Evolutionary conservation across 2,888 invertebrate species (phyloP), one percentile per base, ranked within the genome.

Genomic region (Parasteatoda lunata): DNA sequence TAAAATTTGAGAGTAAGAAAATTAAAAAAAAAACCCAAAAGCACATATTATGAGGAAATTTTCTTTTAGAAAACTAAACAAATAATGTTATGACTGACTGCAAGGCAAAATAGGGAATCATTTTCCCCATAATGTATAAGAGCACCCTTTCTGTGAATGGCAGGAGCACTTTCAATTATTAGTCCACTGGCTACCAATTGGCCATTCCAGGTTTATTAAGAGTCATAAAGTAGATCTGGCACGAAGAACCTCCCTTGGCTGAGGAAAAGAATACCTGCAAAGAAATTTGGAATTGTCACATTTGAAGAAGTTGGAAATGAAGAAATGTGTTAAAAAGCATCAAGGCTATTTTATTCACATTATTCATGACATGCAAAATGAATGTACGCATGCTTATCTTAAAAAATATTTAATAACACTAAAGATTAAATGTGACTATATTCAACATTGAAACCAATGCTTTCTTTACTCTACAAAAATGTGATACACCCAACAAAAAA

Each of bases 151-250:
- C 87, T 65, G 77, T 76, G 83, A 88, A 88, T 83, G 83, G 87
- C 79, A 83, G 87, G 82, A 83, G 87, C 82, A 82, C 84, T 79
- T 84, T 72, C 65, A 69, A 54, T 71, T 51, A 30, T 30, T 64
- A 47, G 52, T 64, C 66, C 15, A 52, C 73, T 77, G 80, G 59
- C 89, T 91, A 99, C 99, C 99, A 99, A 94, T 99, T 99, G 92
- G 98, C 97, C 96, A 99, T 97, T 91, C 99, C 99, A 88, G 99
- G 98, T 94, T 98, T 98, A 94, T 99, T 99, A 92, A 99, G 95
- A 91, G 99, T 99, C 99, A 99, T 99, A 94, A 99, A 99, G 93
- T 99, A 99, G 92, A 99, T 99, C 94, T 99, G 99, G 94, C 98
- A 99, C 91, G 98, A 97, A 90, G 98, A 98, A 92, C 98, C 98